A percentile compares a stretch with the other conserved stretches of the same genome.
These are phyloP conservation scores for Salpingus planirostris DNA, from an alignment of 2,888 invertebrate species.

Conservation along the genomic window DNA sequence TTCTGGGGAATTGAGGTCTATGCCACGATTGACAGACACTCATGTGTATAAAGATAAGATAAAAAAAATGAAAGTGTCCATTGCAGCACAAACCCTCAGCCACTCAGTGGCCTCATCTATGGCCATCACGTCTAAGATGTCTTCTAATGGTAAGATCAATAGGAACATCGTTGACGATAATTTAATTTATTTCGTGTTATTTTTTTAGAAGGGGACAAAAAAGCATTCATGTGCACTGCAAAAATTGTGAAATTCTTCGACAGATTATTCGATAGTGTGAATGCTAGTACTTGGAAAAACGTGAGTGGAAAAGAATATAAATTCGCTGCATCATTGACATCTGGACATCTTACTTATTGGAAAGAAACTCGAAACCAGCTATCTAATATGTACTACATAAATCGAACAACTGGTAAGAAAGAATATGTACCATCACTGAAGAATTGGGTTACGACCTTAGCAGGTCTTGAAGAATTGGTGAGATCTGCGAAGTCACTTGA, in stretches of 20 bases:
- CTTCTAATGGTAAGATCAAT: neutral
- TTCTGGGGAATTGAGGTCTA: neutral
- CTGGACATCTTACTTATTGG: conserved; percentile 3
- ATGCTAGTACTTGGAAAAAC: conserved; percentile 1
- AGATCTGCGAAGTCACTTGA: neutral
- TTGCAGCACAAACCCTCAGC: conserved; percentile 11
- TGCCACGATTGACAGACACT: neutral
- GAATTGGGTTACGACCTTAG: conserved; percentile 6
- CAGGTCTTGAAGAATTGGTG: conserved; percentile 2
- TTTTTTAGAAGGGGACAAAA: neutral
- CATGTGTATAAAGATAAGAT: neutral
- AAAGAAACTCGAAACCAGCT: conserved; percentile 1
- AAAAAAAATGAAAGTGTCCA: conserved; percentile 5
- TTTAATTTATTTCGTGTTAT: neutral
- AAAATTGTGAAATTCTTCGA: conserved; percentile 2
- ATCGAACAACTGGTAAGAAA: neutral
- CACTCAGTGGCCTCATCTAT: conserved; percentile 7
- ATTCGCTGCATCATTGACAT: conserved; percentile 4
- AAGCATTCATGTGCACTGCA: conserved; percentile 1
- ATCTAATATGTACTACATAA: conserved; percentile 3
- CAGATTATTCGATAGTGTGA: conserved; percentile 5
- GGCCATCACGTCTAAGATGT: neutral
- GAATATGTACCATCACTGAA: conserved; percentile 5
- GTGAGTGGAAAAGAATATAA: conserved; percentile 1
- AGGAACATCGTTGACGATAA: neutral